phyloP scores from a whole-genome alignment of 2,797 vertebrate species.

The Oceanodroma leucorhoa region DNA sequence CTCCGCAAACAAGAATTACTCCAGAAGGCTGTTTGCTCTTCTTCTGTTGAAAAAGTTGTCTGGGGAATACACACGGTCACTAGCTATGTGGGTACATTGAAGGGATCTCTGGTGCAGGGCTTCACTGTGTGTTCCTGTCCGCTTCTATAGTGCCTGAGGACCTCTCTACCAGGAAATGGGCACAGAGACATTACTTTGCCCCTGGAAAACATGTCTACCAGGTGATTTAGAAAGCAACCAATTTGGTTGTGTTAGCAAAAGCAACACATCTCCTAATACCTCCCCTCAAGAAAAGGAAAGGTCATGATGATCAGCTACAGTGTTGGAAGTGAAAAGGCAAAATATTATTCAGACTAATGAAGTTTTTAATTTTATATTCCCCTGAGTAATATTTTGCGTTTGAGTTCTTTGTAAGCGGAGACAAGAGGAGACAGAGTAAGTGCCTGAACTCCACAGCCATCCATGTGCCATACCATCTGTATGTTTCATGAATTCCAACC shows the following conservation, averaged over 20 bases:
- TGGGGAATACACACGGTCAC: background rate
- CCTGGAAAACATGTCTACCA: background rate
- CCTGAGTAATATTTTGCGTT: background rate
- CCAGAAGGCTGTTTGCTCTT: slow-evolving; percentile 2
- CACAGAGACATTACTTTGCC: background rate
- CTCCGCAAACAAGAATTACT: background rate
- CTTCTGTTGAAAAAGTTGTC: background rate
- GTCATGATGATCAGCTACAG: background rate
- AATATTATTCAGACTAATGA: background rate
- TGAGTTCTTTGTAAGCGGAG: background rate
- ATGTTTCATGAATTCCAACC: background rate
- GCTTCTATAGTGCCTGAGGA: background rate
- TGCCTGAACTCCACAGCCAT: background rate
- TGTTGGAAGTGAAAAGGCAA: background rate
- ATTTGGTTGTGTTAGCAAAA: background rate
- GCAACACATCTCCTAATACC: background rate
- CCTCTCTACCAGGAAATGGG: background rate
- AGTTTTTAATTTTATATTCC: background rate
- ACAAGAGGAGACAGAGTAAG: background rate
- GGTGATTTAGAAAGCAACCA: background rate
- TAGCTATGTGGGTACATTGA: background rate
- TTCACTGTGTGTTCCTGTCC: background rate
- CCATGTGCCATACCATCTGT: background rate
- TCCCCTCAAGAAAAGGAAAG: background rate
- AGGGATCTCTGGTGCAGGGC: background rate